Conservation (phyloP, 2,888 invertebrate genomes). For the Drosophila colorata region DNA sequence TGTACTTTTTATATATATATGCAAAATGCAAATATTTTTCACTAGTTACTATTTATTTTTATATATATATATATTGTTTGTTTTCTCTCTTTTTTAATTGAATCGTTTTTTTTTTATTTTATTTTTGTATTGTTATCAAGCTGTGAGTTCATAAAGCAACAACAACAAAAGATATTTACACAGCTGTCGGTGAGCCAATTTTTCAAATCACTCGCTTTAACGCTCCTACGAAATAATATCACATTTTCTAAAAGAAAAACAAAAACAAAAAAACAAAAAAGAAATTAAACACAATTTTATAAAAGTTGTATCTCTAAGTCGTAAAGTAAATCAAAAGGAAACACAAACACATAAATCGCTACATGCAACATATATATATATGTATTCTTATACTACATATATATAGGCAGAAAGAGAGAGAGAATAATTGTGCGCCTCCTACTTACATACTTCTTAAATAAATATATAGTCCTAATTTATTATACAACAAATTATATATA, state of each 20-base stretch:
- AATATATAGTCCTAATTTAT: conserved; percentile 68
- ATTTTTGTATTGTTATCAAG: conserved; percentile 31
- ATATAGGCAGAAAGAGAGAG: conserved; percentile 17
- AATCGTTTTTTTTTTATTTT: conserved; percentile 20
- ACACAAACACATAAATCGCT: conserved; percentile 12
- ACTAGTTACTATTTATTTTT: conserved; percentile 63
- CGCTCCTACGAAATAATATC: conserved; percentile 52
- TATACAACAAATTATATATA: conserved; percentile 56
- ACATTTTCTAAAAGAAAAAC: conserved; percentile 50
- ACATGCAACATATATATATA: conserved; percentile 4
- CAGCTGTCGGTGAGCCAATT: conserved; percentile 44
- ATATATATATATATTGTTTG: conserved; percentile 20
- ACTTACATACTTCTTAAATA: conserved; percentile 62
- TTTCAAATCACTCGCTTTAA: conserved; percentile 40
- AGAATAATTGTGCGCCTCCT: conserved; percentile 57
- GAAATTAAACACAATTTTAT: conserved; percentile 42
- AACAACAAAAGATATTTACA: conserved; percentile 35
- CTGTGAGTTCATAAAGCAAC: conserved; percentile 31
- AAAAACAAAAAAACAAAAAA: conserved; percentile 32
- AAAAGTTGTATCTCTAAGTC: conserved; percentile 62
- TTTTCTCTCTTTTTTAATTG: conserved; percentile 20
- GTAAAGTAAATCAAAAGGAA: conserved; percentile 31
- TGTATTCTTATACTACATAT: conserved; percentile 17
- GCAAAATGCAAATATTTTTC: conserved; percentile 48
- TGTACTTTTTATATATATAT: conserved; percentile 53